Evolutionary conservation across 1,140 invertebrate species (phyloP).

Genomic region (Ceratina japonica): DNA sequence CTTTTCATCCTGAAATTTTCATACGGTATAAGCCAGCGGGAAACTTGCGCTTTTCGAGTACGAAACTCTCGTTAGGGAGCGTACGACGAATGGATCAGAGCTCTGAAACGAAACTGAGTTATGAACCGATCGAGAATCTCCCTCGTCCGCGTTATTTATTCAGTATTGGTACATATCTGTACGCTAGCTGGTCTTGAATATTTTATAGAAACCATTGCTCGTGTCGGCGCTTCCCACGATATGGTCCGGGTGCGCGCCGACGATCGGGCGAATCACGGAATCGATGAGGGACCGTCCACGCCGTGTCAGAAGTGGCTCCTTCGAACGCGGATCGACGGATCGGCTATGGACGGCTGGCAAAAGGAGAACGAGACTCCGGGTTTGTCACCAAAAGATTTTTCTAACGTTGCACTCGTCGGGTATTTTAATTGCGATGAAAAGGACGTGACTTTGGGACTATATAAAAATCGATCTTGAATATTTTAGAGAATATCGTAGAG

Average conservation of each 20-base stretch:
- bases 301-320: constrained; percentile 10
- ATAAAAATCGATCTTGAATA: constrained; percentile 59
- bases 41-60: constrained; percentile 28
- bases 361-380: constrained; percentile 3
- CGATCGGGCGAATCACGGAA: constrained; percentile 54
- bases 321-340: constrained; percentile 23
- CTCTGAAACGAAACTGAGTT: constrained; percentile 51
- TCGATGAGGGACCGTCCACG: constrained; percentile 37
- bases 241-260: constrained; percentile 31
- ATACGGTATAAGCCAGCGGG: constrained; percentile 5
- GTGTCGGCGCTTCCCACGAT: constrained; percentile 30
- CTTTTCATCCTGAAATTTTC: constrained; percentile 36
- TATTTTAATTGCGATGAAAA: constrained; percentile 53
- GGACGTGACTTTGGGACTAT: constrained; percentile 8
- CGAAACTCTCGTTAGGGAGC: constrained; percentile 50
- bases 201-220: constrained; percentile 53
- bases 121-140: constrained; percentile 56
- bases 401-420: background rate
- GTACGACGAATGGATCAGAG: constrained; percentile 48
- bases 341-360: constrained; percentile 7
- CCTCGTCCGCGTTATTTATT: constrained; percentile 55
- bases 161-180: constrained; percentile 52
- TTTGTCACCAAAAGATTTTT: background rate
- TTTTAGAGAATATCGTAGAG: constrained; percentile 53
- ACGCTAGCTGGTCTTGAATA: constrained; percentile 55